Evolutionary conservation across 2,797 vertebrate genomes (phyloP), one percentile per base, ranked within the genome.

Genomic region (Cheirogaleus major): DNA sequence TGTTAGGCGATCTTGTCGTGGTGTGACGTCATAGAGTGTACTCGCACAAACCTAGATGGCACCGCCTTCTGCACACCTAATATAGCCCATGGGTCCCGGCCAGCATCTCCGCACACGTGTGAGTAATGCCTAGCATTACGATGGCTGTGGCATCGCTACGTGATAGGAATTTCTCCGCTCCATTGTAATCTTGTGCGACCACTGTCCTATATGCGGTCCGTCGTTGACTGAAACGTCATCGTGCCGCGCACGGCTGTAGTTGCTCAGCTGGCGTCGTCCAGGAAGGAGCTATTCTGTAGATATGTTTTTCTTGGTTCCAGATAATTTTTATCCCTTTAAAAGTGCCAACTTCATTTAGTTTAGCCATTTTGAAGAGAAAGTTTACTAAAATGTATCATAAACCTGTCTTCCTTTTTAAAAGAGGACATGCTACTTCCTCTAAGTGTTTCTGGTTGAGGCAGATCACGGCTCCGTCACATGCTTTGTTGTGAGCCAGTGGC

Each of bases 161-260:
- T 2, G 27, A n/a, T 7, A 75, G 45, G 45, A 50, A 32, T 75
- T 12, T 10, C 30, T 75, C 45, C 20, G 30, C 17, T 75, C 30
- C 45, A 7, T 50, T 7, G 12, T 22, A 30, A 50, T 7, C 45
- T 50, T n/a, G 20, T 13, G 45, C 1, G 30, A n/a, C 73, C 9
- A 12, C 61, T 32, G 45, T 22, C 30, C 30, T 18, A 13, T n/a
- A n/a, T 22, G 45, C 0, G 9, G 17, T 20, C 45, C 30, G 1
- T 12, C 0, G 2, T 7, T 75, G 45, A 1, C 27, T 30, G 20
- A 20, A 20, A 12, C 18, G 7, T 9, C 13, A 1, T 5, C 32
- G 23, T 2, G 9, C 15, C 5, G 15, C 0, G 0, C 72, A 20
- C 2, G 30, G 18, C 30, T 75, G 30, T 3, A 0, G 9, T 6